These are phyloP conservation scores for Drosophila ironensis DNA, from an alignment of 1,140 invertebrate genomes.

Conservation along the genomic window DNA sequence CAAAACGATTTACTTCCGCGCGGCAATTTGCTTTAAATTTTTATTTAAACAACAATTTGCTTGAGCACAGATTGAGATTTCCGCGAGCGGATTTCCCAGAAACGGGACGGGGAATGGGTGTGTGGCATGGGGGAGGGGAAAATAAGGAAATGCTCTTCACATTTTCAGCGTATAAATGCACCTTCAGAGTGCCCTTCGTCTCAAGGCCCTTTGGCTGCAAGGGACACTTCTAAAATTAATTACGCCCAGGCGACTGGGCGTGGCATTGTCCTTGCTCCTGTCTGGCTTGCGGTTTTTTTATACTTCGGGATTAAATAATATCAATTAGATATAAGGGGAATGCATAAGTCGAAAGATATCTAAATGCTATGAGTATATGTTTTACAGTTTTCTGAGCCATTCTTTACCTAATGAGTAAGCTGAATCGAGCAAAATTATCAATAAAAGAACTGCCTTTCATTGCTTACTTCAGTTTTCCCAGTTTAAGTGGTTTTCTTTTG, in stretches of 20 bases:
- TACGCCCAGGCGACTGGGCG: slow-evolving; percentile 56
- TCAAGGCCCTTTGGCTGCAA: slow-evolving; percentile 54
- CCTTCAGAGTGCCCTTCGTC: slow-evolving; percentile 21
- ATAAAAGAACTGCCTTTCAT: too few species aligned
- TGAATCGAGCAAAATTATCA: too few species aligned
- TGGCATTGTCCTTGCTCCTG: slow-evolving; percentile 30
- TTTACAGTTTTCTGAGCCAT: background rate
- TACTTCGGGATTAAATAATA: too few species aligned
- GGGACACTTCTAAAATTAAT: slow-evolving; percentile 70
- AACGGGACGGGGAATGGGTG: background rate
- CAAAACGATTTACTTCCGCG: slow-evolving; percentile 69
- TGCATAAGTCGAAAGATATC: too few species aligned
- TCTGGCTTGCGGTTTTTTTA: background rate
- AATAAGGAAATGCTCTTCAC: background rate
- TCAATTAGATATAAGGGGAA: too few species aligned
- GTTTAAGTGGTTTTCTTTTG: too few species aligned
- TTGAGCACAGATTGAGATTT: slow-evolving; percentile 51
- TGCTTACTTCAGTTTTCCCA: background rate
- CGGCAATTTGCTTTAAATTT: slow-evolving; percentile 65
- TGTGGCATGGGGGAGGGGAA: background rate
- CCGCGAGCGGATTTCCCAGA: slow-evolving; percentile 14
- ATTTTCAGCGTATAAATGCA: slow-evolving; percentile 22
- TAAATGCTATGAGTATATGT: too few species aligned
- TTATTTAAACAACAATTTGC: slow-evolving; percentile 76
- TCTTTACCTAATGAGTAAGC: too few species aligned